Base-by-base conservation (phyloP, 2,888 invertebrate genomes). In the Apantesis nais region DNA sequence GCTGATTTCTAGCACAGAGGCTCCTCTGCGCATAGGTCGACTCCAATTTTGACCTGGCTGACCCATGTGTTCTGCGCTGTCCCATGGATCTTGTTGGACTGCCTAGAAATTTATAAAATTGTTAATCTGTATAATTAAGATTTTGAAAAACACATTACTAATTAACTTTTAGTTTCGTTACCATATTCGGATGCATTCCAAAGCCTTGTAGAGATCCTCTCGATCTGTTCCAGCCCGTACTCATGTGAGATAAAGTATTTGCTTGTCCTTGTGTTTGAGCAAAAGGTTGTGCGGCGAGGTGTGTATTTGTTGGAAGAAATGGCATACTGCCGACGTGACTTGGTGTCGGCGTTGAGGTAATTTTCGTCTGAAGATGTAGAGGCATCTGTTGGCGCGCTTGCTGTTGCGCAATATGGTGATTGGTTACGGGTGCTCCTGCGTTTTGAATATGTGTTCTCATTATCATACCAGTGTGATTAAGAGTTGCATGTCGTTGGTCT, bases 1-100 rank as follows among this genome's bases (percentile, higher is more conserved):
- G 14, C 92, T 88, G 14, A 94, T 84, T 74, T 94, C 94, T 71
- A 93, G 85, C 12, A 93, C 93, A 0, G 94, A 94, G 2, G 92
- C 91, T 14, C 95, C 94, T 52, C 93, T 89, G 14, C 94, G 89
- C 75, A 94, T 72, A 9, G 92, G 92, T 0, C 93, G 89, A 29
- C 86, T 85, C 94, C 94, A 94, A 48, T 75, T 83, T 74, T 88
- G 91, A 9, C 78, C 76, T 14, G 78, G 70, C 11, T 75, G 76
- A 31, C 77, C 71, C 66, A 85, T 73, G 67, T 82, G 85, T 3
- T 91, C 90, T 19, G 88, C 78, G 19, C 79, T 85, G 16, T 93
- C 91, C 93, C 95, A 94, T 7, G 86, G 65, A 41, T 92, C 93
- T 19, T 63, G 66, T 63, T 69, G 74, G 34, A 85, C 74, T 9